A percentile compares a stretch with the other conserved stretches of the same genome.
phyloP scores from a whole-genome alignment of 2,888 invertebrate species.

The Acrobasis suavella region DNA sequence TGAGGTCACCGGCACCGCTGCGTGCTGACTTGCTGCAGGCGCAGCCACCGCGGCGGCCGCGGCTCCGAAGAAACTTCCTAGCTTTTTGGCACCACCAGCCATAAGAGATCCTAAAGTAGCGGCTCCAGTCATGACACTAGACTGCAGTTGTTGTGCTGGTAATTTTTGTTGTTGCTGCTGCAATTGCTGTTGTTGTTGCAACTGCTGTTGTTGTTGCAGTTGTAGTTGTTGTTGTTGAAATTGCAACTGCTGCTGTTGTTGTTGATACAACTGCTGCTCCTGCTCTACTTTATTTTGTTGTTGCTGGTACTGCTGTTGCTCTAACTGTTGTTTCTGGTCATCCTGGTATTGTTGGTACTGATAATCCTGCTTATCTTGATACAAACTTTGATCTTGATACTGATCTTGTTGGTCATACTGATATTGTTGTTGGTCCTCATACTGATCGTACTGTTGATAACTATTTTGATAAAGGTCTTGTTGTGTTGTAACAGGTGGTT shows the following conservation, averaged over 20 bases:
- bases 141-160: conserved; percentile 68
- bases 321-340: conserved; percentile 42
- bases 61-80: conserved; percentile 76
- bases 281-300: conserved; percentile 46
- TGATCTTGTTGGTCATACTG: conserved; percentile 42
- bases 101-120: conserved; percentile 76
- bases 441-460: conserved; percentile 55
- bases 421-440: conserved; percentile 47
- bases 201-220: conserved; percentile 48
- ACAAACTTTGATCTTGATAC: conserved; percentile 40
- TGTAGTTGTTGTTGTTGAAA: conserved; percentile 48
- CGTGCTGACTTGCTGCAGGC: conserved; percentile 53
- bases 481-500: conserved; percentile 59
- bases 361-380: conserved; percentile 44
- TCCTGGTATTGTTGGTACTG: conserved; percentile 36
- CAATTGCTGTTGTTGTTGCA: conserved; percentile 54
- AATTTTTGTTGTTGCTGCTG: conserved; percentile 64
- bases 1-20: conserved; percentile 43
- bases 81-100: conserved; percentile 77
- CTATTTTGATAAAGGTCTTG: conserved; percentile 55
- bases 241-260: conserved; percentile 45
- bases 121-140: conserved; percentile 71
- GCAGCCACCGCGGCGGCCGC: conserved; percentile 73
- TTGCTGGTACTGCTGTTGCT: conserved; percentile 44
- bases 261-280: conserved; percentile 48